These are phyloP conservation scores for Crioceris asparagi DNA, from an alignment of 2,888 invertebrate genomes.

Conservation along the genomic window DNA sequence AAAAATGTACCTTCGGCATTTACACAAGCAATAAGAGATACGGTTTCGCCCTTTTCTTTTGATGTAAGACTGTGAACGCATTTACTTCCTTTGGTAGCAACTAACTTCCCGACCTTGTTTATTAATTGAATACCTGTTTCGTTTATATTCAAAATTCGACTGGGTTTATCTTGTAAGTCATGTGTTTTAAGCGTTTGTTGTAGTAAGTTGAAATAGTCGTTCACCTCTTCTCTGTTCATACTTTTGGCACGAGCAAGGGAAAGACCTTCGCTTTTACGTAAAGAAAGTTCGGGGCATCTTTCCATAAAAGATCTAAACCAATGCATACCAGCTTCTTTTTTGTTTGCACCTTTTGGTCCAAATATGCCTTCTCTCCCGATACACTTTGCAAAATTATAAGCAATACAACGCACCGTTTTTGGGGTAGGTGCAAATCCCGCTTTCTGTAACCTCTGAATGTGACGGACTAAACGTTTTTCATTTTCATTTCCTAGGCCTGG, in stretches of 20 bases:
- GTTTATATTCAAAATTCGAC: constrained; percentile 10
- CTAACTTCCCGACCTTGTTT: constrained; percentile 7
- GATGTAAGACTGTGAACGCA: constrained; percentile 7
- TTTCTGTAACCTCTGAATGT: no score
- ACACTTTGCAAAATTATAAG: no score
- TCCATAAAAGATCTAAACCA: constrained; percentile 7
- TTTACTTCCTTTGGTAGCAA: constrained; percentile 8
- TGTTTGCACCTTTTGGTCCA: no score
- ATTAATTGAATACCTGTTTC: constrained; percentile 12
- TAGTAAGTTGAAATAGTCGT: constrained; percentile 12
- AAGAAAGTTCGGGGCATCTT: constrained; percentile 5
- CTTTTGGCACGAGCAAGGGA: constrained; percentile 8
- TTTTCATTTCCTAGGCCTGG: no score
- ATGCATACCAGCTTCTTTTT: constrained; percentile 1
- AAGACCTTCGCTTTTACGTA: constrained; percentile 8
- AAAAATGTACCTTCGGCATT: constrained; percentile 12
- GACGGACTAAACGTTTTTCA: no score
- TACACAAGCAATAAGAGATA: constrained; percentile 7
- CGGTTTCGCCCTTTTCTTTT: constrained; percentile 8
- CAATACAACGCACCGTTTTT: no score
- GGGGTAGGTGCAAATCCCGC: no score
- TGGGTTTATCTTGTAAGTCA: constrained; percentile 12
- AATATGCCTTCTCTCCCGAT: no score
- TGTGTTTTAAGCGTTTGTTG: constrained; percentile 7
- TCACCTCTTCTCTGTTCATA: constrained; percentile 10